phyloP scores from a whole-genome alignment of 1,140 invertebrate species.

The Scaptomyza pallida region DNA sequence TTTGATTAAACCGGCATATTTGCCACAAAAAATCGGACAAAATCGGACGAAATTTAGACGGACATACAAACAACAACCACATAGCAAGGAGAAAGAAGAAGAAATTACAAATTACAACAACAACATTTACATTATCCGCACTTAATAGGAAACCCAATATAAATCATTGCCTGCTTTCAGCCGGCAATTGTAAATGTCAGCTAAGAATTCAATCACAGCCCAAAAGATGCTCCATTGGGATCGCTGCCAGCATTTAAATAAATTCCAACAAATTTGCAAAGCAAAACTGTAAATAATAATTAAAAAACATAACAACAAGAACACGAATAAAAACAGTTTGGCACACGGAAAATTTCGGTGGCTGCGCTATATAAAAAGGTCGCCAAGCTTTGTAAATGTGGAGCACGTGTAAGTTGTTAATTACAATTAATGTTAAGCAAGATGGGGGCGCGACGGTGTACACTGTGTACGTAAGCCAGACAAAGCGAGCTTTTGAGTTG shows the following conservation, averaged over 20 bases:
- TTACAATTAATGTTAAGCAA: constrained; percentile 62
- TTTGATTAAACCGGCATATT: too few relatives aligned
- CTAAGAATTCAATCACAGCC: constrained; percentile 11
- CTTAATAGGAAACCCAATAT: not conserved
- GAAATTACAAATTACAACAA: too few relatives aligned
- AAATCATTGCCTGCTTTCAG: constrained; percentile 49
- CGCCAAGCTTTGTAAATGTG: constrained; percentile 48
- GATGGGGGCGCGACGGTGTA: not conserved
- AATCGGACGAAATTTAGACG: too few relatives aligned
- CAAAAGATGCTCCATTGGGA: constrained; percentile 14
- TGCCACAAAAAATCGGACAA: too few relatives aligned
- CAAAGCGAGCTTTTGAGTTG: constrained; percentile 58
- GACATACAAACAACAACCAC: too few relatives aligned
- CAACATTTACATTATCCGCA: not conserved
- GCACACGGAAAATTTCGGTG: not conserved
- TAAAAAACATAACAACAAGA: constrained; percentile 49
- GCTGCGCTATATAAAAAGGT: constrained; percentile 33
- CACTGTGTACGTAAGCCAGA: constrained; percentile 38
- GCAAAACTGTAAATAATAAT: constrained; percentile 61
- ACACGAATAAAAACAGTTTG: constrained; percentile 15
- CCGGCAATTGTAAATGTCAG: constrained; percentile 1
- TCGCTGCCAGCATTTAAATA: constrained; percentile 7
- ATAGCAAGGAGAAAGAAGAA: too few relatives aligned
- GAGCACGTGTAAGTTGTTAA: constrained; percentile 78
- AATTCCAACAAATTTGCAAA: constrained; percentile 40